Evolutionary conservation across 2,888 invertebrate genomes (phyloP), one percentile per base, ranked within the genome.

Genomic region (Halictus ligatus): DNA sequence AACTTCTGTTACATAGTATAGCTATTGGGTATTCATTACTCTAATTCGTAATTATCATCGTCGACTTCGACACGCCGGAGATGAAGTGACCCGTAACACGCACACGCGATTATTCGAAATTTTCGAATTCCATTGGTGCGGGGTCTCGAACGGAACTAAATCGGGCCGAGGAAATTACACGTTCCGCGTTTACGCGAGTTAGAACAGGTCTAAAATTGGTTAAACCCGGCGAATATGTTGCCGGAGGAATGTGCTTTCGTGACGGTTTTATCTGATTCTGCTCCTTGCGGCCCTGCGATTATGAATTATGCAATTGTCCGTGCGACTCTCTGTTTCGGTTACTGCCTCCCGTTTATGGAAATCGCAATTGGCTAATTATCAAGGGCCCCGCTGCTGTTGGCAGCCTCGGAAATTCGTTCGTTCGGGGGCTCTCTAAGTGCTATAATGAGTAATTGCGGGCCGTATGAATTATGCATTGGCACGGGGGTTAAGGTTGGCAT

Each of bases 241-340:
- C 35, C 50, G 25, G 8, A 64, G 83, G 76, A 73, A 83, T 81
- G 75, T 73, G 83, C 35, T 77, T 77, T 84, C 83, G 77, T 83
- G 83, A 81, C 67, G 83, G 46, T 76, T 76, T 77, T 76, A 83
- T 84, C 83, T 74, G 83, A 84, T 82, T 77, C 50, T 15, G 15
- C 54, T 35, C 5, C 64, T 48, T 64, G 54, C 50, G 46, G 67
- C 60, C 21, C 54, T 25, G 60, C 29, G 71, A 84, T 84, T 84
- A 87, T 80, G 67, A 87, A 87, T 78, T 80, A 67, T 78, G 60
- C 78, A 80, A 84, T 78, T 25, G 80, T 73, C 69, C 35, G 72
- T 43, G 7, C 48, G 40, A 80, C 67, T 75, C 74, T 74, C 25
- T 46, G 67, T 84, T 84, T 82, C 18, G 54, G 72, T 64, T 60